Base-by-base conservation (phyloP, 2,888 invertebrate genomes). In the Diarsia dahlii region DNA sequence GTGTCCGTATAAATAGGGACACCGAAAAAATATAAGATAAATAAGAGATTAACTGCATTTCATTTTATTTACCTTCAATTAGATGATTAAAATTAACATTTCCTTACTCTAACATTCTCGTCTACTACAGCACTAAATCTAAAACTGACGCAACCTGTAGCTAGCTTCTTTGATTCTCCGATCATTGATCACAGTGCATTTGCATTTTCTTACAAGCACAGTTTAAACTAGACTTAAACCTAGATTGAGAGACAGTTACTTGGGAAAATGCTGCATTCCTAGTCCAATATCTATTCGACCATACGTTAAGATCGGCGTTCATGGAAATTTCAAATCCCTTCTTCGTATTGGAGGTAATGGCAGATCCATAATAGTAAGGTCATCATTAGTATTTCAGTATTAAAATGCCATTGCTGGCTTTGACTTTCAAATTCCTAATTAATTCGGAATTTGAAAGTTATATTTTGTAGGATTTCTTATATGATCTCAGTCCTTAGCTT, bases 171-270 rank as follows among this genome's bases (percentile, higher is more conserved):
- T 54, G 48, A 67, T 78, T 45, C 70, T 48, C 39, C 54, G 78
- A 79, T 70, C 74, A 81, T 81, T 76, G 85, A 83, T 87, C 73
- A 80, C 68, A 54, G 45, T 2, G 3, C 45, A 87, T 86, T 86
- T 85, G 74, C 87, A 87, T 86, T 79, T 85, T 80, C 70, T 78
- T 78, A 79, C 82, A 79, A 80, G 76, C 65, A 56, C 76, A 72
- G 68, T 76, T 73, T 74, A 63, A 74, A 71, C 81, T 48, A 73
- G 66, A 65, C 72, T 70, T 46, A 52, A 69, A 78, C 66, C 62
- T 58, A 80, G 87, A 84, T 78, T 66, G 52, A 69, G 68, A 80
- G 85, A 85, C 82, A 84, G 71, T 67, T 60, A 56, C 46, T 28
- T 63, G 39, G 50, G 73, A 74, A 80, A 80, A 82, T 71, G 66